Evolutionary conservation across 2,113 vertebrate species (phyloP), one percentile per base, ranked within the genome.

Genomic region (Solenodon paradoxus): DNA sequence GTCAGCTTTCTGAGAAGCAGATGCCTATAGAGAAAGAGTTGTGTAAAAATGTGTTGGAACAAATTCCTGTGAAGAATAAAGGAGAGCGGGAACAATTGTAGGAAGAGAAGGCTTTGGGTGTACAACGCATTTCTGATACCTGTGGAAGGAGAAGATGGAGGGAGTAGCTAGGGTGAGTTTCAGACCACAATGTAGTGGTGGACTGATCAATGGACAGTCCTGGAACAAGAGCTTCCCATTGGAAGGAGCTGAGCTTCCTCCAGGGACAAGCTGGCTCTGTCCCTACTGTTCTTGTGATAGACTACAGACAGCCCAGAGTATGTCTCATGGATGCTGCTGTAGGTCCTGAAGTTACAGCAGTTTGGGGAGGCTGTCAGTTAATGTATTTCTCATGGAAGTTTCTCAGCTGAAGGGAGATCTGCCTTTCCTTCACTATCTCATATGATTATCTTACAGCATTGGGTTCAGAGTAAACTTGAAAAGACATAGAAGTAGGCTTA

Each of bases 111-210:
- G 38, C 7, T 64, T 64, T 7, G 0, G 15, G 30, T 47, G 26
- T 13, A 66, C 15, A 32, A 0, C 3, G 6, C 3, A 16, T 16
- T 30, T 77, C 3, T 26, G 3, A 64, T 7, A 11, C 28, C 20
- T 87, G 77, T 68, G 49, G 57, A 47, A 16, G n/a, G 12, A n/a
- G 9, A 35, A 22, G 64, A 88, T 30, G 13, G 6, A 30, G 72
- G 2, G 0, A 7, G 0, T 8, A 35, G 15, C 2, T 2, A 47
- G 24, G 3, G 30, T 26, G 55, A 61, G 40, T 1, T 26, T 77
- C 47, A 38, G 15, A 64, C 26, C 13, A 32, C 0, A 49, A 3
- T 5, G 16, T 0, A 19, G 20, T 28, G 69, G n/a, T 15, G 13
- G 19, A 13, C 26, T 38, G 75, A n/a, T 22, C 6, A 1, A 0